Evolutionary conservation across 1,140 invertebrate genomes (phyloP).

Genomic region (Drosophila fuyamai): DNA sequence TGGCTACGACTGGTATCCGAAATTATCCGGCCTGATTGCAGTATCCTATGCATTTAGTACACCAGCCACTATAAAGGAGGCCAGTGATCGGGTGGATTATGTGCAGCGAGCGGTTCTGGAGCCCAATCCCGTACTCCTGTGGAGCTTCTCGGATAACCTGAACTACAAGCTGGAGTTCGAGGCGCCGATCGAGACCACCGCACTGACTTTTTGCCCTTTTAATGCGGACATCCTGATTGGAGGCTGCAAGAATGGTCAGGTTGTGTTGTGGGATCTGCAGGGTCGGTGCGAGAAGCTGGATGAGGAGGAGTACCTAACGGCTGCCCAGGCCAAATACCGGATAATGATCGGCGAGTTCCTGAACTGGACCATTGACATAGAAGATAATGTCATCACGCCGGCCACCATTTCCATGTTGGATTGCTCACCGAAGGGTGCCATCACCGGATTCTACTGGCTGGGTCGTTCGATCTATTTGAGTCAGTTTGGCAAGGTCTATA

Average conservation of each 20-base stretch:
- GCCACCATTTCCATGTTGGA: slow-evolving; percentile 87
- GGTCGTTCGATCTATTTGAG: slow-evolving; percentile 87
- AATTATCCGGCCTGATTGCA: slow-evolving; percentile 88
- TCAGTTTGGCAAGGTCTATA: slow-evolving; percentile 86
- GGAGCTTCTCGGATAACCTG: slow-evolving; percentile 90
- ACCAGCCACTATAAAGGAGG: slow-evolving; percentile 42
- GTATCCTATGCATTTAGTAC: slow-evolving; percentile 87
- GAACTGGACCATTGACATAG: slow-evolving; percentile 88
- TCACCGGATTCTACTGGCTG: slow-evolving; percentile 89
- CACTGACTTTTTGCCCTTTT: slow-evolving; percentile 88
- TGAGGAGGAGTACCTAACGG: slow-evolving; percentile 87
- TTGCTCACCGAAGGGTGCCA: slow-evolving; percentile 87
- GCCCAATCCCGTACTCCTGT: slow-evolving; percentile 89
- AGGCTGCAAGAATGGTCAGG: slow-evolving; percentile 90
- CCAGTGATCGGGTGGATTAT: slow-evolving; percentile 39
- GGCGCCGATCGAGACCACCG: slow-evolving; percentile 87
- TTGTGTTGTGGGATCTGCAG: slow-evolving; percentile 90
- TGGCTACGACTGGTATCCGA: slow-evolving; percentile 89
- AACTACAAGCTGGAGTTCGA: slow-evolving; percentile 89
- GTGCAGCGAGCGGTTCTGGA: slow-evolving; percentile 85
- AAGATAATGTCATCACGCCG: slow-evolving; percentile 86
- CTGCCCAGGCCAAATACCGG: slow-evolving; percentile 87
- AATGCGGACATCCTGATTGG: slow-evolving; percentile 89
- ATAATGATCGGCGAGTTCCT: slow-evolving; percentile 88
- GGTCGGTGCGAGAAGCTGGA: slow-evolving; percentile 89